Percentiles rank a stretch among this genome's conserved stretches.
phyloP scores from a whole-genome alignment of 2,797 vertebrate genomes.

The Lagorchestes hirsutus region DNA sequence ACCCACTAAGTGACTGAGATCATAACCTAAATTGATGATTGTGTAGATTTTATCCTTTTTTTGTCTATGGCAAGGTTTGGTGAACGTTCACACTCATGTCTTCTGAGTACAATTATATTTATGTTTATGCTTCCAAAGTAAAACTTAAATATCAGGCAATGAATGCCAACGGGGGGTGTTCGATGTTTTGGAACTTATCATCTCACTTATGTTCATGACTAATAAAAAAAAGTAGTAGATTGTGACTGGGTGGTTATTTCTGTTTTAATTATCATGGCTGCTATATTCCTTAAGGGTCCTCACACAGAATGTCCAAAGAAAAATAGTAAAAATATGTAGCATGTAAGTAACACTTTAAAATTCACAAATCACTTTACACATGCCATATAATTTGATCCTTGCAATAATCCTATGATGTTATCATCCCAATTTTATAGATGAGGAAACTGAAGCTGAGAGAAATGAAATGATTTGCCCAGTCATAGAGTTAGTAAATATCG shows the following conservation, averaged over 20 bases:
- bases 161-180: neutral
- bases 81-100: neutral
- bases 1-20: neutral
- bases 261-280: neutral
- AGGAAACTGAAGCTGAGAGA: neutral
- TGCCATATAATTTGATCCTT: neutral
- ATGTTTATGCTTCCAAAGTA: neutral
- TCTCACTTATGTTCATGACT: neutral
- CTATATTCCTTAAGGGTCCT: neutral
- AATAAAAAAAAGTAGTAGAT: neutral
- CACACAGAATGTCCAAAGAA: neutral
- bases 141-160: neutral
- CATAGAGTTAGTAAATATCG: neutral
- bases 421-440: neutral
- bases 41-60: neutral
- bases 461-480: neutral
- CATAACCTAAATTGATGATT: neutral
- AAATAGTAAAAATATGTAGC: neutral
- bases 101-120: neutral
- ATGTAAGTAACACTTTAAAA: neutral
- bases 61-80: neutral
- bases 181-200: neutral
- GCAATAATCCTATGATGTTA: neutral
- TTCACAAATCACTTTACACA: neutral
- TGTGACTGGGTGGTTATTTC: neutral